Base-by-base conservation (phyloP, 2,797 vertebrate species). In the Moxostoma hubbsi region DNA sequence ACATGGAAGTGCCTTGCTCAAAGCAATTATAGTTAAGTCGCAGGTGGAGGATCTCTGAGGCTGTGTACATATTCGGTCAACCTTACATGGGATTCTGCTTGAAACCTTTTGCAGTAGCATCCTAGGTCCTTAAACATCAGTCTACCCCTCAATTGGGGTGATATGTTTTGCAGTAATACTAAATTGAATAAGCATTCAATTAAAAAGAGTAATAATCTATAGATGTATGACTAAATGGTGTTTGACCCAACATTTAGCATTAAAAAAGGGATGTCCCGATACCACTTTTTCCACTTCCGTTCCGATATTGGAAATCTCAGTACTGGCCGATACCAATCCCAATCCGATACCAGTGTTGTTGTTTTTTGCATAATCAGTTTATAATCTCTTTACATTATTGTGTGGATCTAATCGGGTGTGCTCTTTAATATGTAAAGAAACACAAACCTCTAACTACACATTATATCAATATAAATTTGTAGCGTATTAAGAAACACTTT, bases 1-100 rank as follows among this genome's bases (percentile, higher is more conserved):
- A 11, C 6, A 11, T 15, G 47, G 71, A 62, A 58, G 24, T 66
- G 8, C 54, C 8, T 47, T 75, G 51, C 73, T 65, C 16, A 65
- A 24, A 8, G 51, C 57, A 13, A 36, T 43, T 55, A 47, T 12
- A 11, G 49, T 74, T 54, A 18, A 46, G 50, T n/a, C 9, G 58
- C 49, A 54, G 61, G 50, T 75, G 36, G 2, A 13, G 43, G 10
- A 7, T 58, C 54, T 71, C 69, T 58, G 10, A 58, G 6, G 7
- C 6, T 9, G 7, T n/a, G 4, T 9, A 18, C 9, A 59, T 10
- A 61, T 24, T 16, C 46, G n/a, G n/a, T 46, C 4, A 46, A 45
- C 0, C 13, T 24, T 45, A 45, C 12, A 45, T 9, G 11, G 15
- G 57, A 10, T n/a, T 70, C 51, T 13, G 46, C 45, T 36, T 36